These are phyloP conservation scores for Cataglyphis altisquamis DNA, from an alignment of 2,888 invertebrate genomes.

Conservation along the genomic window DNA sequence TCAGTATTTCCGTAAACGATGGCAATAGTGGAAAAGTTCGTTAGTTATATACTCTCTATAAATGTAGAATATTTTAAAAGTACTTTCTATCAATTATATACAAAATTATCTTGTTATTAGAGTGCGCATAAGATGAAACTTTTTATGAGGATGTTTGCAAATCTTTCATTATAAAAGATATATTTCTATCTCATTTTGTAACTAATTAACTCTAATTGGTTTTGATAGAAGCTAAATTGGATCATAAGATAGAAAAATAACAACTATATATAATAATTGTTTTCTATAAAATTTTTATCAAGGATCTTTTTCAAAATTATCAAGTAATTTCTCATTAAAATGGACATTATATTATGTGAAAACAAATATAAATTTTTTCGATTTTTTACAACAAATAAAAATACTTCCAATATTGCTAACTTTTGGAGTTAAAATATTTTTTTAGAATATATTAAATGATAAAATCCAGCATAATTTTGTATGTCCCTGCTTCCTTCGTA, in stretches of 20 bases:
- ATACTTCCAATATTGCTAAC: conserved; percentile 15
- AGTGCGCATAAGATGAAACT: neutral
- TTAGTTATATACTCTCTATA: conserved; percentile 26
- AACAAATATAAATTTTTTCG: neutral
- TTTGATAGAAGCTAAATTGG: neutral
- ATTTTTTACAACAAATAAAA: neutral
- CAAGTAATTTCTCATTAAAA: neutral
- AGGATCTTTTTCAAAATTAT: neutral
- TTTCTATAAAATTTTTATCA: neutral
- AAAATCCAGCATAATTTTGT: conserved; percentile 10
- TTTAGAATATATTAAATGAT: conserved; percentile 12
- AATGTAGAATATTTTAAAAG: neutral
- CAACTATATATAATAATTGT: neutral
- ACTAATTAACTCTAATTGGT: neutral
- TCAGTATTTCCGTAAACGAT: conserved; percentile 36
- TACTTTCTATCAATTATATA: conserved; percentile 1
- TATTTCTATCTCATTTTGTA: neutral
- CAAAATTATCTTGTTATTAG: neutral
- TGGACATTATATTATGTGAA: neutral
- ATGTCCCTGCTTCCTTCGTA: conserved; percentile 26
- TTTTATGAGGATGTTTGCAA: neutral
- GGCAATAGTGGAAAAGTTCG: conserved; percentile 7
- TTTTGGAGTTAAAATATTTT: conserved; percentile 16
- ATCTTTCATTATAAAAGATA: neutral
- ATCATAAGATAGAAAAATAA: neutral